Evolutionary conservation across 2,113 vertebrate species (phyloP), one percentile per base, ranked within the genome.

Genomic region (Phaethon lepturus): DNA sequence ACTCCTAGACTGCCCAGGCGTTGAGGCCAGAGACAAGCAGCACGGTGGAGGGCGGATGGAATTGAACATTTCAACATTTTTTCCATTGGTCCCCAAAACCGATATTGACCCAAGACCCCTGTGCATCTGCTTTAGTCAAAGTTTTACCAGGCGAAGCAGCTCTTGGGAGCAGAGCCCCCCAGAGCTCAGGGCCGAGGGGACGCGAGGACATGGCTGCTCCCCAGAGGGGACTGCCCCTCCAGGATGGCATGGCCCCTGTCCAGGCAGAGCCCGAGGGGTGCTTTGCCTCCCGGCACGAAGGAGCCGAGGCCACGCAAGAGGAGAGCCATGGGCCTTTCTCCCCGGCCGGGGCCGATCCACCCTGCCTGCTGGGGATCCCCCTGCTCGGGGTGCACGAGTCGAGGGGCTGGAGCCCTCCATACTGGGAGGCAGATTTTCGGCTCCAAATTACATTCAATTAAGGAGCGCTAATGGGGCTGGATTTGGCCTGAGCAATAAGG

Each of bases 101-200:
- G 98, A 98, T 98, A 98, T 98, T 98, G 98, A 98, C 98, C 97
- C 93, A 96, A 97, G 97, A 95, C 97, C 98, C 98, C 98, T 87
- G 95, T 95, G 91, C 45, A 95, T 97, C 94, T 89, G 96, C 98
- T 99, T 98, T 98, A 98, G 98, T 98, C 95, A 94, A 96, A 95
- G 94, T 97, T 98, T 97, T 97, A 98, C 98, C 98, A 98, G 98
- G 97, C 97, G 97, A 98, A 98, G 98, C 97, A 97, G 98, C 95
- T 96, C 97, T 94, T 94, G 98, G 98, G 92, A 97, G 97, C 79
- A 88, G 86, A 96, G 97, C 40, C 93, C 98, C 47, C 97, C 94
- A 94, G 98, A 96, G 97, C 92, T 47, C 93, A 79, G 97, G 96
- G 96, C 93, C 96, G 68, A 98, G 97, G 97, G 97, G 98, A 98